These are phyloP conservation scores for Ophonus ardosiacus DNA, from an alignment of 2,888 invertebrate genomes.

Conservation along the genomic window DNA sequence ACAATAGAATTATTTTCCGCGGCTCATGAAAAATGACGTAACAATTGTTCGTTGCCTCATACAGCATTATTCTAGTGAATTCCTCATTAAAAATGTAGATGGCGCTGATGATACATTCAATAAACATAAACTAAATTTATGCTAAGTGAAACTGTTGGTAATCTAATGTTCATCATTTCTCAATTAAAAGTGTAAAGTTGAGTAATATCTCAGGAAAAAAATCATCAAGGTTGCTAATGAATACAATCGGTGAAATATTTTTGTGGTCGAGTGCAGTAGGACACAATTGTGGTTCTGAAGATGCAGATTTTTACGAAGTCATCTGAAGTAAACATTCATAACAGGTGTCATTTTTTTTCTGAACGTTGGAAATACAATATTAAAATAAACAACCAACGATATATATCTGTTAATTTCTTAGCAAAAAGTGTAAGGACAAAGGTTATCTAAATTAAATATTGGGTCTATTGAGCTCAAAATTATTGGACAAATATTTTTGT, in stretches of 20 bases:
- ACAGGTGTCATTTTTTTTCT: too few species aligned
- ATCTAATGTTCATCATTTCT: conserved; percentile 22
- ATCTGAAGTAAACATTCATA: too few species aligned
- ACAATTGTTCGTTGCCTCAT: conserved; percentile 30
- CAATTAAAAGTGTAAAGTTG: conserved; percentile 50
- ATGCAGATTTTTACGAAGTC: too few species aligned
- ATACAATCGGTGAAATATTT: conserved; percentile 51
- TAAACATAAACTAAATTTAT: conserved; percentile 50
- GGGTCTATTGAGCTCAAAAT: too few species aligned
- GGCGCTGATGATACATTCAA: conserved; percentile 30
- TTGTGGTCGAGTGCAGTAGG: not conserved
- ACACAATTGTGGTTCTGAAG: not conserved
- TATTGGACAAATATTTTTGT: too few species aligned
- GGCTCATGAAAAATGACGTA: conserved; percentile 38
- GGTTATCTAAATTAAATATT: too few species aligned
- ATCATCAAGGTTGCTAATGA: conserved; percentile 18
- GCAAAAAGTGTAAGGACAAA: too few species aligned
- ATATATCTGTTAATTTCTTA: too few species aligned
- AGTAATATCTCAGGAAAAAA: conserved; percentile 35
- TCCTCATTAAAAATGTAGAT: conserved; percentile 49
- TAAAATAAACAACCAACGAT: too few species aligned
- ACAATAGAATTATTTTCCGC: conserved; percentile 35
- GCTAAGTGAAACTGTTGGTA: conserved; percentile 41
- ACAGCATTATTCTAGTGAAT: conserved; percentile 28
- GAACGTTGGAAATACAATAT: too few species aligned